These are phyloP conservation scores for Orbicella faveolata DNA, from an alignment of 64 coral and sea anemone genomes.

Conservation along the genomic window DNA sequence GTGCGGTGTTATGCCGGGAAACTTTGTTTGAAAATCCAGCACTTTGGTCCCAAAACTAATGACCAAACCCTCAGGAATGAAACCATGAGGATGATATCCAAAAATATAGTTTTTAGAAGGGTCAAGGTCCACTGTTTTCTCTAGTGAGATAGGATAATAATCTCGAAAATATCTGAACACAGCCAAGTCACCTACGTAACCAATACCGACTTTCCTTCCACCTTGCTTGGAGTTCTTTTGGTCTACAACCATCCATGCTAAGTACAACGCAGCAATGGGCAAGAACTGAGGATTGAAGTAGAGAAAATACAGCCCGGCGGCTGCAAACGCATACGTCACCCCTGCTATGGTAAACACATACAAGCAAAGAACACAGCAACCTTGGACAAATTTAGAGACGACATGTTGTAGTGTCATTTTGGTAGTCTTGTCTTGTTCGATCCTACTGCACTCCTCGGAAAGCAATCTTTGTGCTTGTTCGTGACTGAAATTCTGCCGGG, in stretches of 20 bases:
- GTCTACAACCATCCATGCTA: conserved; percentile 6
- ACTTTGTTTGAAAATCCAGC: conserved; percentile 48
- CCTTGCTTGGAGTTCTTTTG: conserved; percentile 11
- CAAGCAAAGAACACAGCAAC: neutral
- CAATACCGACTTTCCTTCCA: neutral
- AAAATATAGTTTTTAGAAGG: conserved; percentile 58
- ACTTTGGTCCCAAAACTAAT: conserved; percentile 53
- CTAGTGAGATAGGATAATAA: conserved; percentile 58
- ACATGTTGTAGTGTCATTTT: no score
- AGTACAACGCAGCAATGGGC: conserved; percentile 1
- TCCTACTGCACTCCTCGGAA: no score
- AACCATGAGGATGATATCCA: conserved; percentile 69
- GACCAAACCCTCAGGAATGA: conserved; percentile 49
- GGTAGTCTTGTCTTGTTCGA: no score
- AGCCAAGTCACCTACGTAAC: conserved; percentile 16
- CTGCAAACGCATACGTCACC: neutral
- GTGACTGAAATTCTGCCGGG: no score
- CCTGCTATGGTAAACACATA: neutral
- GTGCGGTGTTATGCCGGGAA: conserved; percentile 63
- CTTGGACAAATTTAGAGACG: neutral
- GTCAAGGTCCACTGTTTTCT: conserved; percentile 46
- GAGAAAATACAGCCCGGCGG: neutral
- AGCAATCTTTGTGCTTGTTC: no score
- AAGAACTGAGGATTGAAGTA: neutral
- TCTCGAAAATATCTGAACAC: conserved; percentile 42